Conservation (phyloP, 1,140 invertebrate genomes). For the Nephotettix cincticeps region DNA sequence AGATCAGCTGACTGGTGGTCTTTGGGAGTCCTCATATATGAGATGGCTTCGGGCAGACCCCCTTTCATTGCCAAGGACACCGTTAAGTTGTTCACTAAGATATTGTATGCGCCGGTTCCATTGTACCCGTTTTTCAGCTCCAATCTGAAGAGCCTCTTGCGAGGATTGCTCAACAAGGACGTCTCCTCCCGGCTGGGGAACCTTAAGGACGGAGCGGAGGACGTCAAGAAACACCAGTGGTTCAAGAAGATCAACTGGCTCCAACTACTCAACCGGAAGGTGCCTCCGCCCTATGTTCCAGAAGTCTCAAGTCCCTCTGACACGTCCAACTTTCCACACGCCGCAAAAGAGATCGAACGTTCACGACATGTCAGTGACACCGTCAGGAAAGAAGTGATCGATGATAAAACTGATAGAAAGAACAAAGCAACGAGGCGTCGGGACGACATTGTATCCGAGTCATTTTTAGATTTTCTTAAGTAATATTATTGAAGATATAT, state of each 20-base stretch:
- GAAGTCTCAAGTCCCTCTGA: constrained; percentile 27
- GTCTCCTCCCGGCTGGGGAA: constrained; percentile 89
- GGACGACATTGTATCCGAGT: too few species aligned
- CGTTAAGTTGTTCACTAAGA: constrained; percentile 90
- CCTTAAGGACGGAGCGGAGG: constrained; percentile 72
- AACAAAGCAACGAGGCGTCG: too few species aligned
- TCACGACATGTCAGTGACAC: too few species aligned
- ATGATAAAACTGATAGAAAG: too few species aligned
- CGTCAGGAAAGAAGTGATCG: too few species aligned
- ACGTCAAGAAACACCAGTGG: constrained; percentile 60
- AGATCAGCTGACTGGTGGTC: constrained; percentile 98
- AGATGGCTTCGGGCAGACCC: constrained; percentile 79
- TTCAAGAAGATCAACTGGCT: constrained; percentile 35
- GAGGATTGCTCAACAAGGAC: constrained; percentile 82
- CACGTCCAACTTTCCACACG: too few species aligned
- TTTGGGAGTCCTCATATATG: constrained; percentile 82
- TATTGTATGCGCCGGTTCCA: constrained; percentile 69
- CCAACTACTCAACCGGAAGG: constrained; percentile 38
- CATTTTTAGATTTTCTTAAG: too few species aligned
- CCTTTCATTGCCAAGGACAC: constrained; percentile 82
- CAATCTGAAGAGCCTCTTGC: constrained; percentile 83
- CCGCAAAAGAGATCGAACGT: too few species aligned
- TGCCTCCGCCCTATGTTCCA: constrained; percentile 31
- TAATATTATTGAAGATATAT: too few species aligned
- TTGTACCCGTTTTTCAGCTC: constrained; percentile 64